Evolutionary conservation across 2,888 invertebrate species (phyloP), one percentile per base, ranked within the genome.

Genomic region (Chironomus riparius): DNA sequence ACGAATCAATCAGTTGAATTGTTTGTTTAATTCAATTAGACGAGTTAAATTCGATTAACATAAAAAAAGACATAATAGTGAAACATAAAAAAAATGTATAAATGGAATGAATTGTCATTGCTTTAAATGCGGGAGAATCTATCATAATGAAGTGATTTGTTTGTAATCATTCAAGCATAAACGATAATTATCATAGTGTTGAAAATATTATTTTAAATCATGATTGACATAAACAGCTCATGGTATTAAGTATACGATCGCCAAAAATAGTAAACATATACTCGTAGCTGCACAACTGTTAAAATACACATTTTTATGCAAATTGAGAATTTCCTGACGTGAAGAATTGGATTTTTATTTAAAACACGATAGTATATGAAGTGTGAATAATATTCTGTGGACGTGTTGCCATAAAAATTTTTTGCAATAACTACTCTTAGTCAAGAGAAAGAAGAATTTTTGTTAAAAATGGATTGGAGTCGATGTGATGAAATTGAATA

Each of bases 401-500:
- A 22, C 65, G 65, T 65, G 13, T 13, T 6, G 13, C 22, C 10
- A 21, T 18, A 22, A 24, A n/a, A 13, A 21, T n/a, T 48, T 70
- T 70, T 47, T 47, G 47, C 38, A 70, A 70, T 15, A 70, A 5
- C 38, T 38, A 1, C 38, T 38, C 10, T 38, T 10, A 38, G 38
- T 10, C 38, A 56, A 56, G 56, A 56, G 7, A 15, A 56, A 56
- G 18, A 56, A 56, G 56, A 56, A 18, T 15, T 56, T n/a, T 6
- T 18, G 2, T 22, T 22, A 12, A 61, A 62, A 38, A 72, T 72
- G 72, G 72, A 72, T 72, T 72, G 72, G 72, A 72, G 62, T 62
- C 72, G 72, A 38, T 72, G 72, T 28, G 72, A 72, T 22, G 72
- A 72, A 18, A 72, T 72, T 50, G 72, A 72, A 72, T 72, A 72